Evolutionary conservation across 2,113 vertebrate species (phyloP).

Genomic region (Vombatus ursinus): DNA sequence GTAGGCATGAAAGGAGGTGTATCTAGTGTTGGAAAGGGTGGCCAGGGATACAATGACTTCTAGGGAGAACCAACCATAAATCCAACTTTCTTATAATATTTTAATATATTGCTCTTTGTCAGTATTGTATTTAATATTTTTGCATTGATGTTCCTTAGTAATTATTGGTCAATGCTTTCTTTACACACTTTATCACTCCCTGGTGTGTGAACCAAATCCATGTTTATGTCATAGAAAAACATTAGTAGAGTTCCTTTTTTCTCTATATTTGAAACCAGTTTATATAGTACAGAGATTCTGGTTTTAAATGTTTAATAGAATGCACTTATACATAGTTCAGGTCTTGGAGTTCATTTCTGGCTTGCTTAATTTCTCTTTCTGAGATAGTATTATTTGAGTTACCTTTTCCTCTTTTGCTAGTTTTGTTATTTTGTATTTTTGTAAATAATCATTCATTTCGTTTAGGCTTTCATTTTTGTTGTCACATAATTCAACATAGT

Average conservation of each 20-base stretch:
- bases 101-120: neutral
- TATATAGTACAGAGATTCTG: neutral
- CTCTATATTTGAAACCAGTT: neutral
- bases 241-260: neutral
- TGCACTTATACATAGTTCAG: neutral
- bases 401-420: neutral
- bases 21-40: neutral
- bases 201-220: neutral
- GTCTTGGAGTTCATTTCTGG: neutral
- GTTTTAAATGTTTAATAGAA: neutral
- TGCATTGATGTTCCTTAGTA: neutral
- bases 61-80: neutral
- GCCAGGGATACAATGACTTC: neutral
- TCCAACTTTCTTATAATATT: neutral
- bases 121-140: neutral
- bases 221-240: neutral
- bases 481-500: neutral
- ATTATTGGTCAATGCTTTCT: neutral
- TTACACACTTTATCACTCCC: neutral
- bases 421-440: neutral
- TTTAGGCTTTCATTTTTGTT: neutral
- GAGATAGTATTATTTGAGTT: neutral
- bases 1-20: neutral
- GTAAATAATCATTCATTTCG: neutral
- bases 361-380: neutral